Evolutionary conservation across 2,888 invertebrate species (phyloP), one percentile per base, ranked within the genome.

Genomic region (Pantelozetes paolii): DNA sequence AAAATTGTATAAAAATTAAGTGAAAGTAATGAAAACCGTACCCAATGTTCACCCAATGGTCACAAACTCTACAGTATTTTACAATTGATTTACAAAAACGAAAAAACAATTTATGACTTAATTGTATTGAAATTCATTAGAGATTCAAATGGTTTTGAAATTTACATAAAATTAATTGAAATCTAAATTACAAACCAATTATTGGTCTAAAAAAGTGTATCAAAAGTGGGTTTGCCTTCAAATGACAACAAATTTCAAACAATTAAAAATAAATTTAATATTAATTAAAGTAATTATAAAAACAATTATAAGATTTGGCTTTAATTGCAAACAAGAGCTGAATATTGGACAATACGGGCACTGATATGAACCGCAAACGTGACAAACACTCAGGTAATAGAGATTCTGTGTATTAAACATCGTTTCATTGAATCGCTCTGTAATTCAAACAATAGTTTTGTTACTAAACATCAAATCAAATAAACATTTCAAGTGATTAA

Each of bases 281-380:
- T 67, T 36, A 67, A 67, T 42, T 42, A 20, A 36, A 40, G 67
- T 20, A 2, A 71, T 8, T 5, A 45, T 20, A 1, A 71, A 45
- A 32, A 71, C 42, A 54, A 71, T 18, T 1, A 71, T 71, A 1
- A 71, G 54, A 71, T 71, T 71, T 11, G 54, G 32, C 26, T n/a
- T 28, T 18, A 50, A 11, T 32, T 71, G 48, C 26, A 71, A 9
- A 23, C 71, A 54, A 59, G 71, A 71, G 54, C 79, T 79, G 74
- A 78, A 79, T 40, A 78, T 76, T 71, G 90, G 88, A 83, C 94
- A 94, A 83, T 94, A 94, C 0, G 94, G 93, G 81, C 94, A 94
- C 82, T 94, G 94, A 62, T 93, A 94, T 72, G 93, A 94, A 75
- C 94, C 94, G 82, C 94, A 94, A 9, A 94, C 94, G 82, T 94